Evolutionary conservation across 1,140 invertebrate species (phyloP).

Genomic region (Zaprionus gabonicus): DNA sequence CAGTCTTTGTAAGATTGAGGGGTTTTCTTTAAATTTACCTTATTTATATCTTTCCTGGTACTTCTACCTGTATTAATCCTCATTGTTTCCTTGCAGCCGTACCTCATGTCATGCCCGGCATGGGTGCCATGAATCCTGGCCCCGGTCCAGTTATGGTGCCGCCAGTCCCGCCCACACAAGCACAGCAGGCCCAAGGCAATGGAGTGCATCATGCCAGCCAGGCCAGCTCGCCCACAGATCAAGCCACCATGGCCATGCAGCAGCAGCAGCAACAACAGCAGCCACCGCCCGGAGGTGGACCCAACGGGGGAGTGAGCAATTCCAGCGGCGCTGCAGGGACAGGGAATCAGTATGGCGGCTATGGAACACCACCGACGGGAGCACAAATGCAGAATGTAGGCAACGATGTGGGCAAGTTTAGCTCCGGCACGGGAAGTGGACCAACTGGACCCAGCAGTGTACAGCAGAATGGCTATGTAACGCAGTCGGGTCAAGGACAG

Average conservation of each 20-base stretch:
- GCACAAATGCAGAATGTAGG: slow-evolving; percentile 71
- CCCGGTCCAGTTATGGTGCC: slow-evolving; percentile 76
- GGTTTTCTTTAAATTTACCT: slow-evolving; percentile 55
- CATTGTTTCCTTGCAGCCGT: slow-evolving; percentile 60
- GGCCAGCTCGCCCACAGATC: slow-evolving; percentile 70
- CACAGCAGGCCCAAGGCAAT: slow-evolving; percentile 75
- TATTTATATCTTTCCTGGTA: slow-evolving; percentile 55
- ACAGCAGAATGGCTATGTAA: slow-evolving; percentile 85
- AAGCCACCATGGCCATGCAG: slow-evolving; percentile 62
- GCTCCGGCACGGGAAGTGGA: slow-evolving; percentile 51
- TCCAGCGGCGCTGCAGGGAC: slow-evolving; percentile 32
- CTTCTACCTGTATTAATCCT: slow-evolving; percentile 43
- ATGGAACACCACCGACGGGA: slow-evolving; percentile 56
- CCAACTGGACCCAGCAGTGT: slow-evolving; percentile 76
- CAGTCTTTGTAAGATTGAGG: slow-evolving; percentile 86
- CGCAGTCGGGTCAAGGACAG: slow-evolving; percentile 38
- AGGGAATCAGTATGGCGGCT: slow-evolving; percentile 57
- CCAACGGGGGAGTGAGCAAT: slow-evolving; percentile 42
- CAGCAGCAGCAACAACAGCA: slow-evolving; percentile 66
- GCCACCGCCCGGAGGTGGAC: slow-evolving; percentile 50
- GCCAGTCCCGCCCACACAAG: slow-evolving; percentile 74
- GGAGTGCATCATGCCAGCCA: slow-evolving; percentile 67
- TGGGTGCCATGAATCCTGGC: slow-evolving; percentile 76
- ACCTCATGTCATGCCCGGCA: slow-evolving; percentile 77
- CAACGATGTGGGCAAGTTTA: slow-evolving; percentile 63